Conservation (phyloP, 1,140 invertebrate genomes). For the Stratiolaelaps scimitus region DNA sequence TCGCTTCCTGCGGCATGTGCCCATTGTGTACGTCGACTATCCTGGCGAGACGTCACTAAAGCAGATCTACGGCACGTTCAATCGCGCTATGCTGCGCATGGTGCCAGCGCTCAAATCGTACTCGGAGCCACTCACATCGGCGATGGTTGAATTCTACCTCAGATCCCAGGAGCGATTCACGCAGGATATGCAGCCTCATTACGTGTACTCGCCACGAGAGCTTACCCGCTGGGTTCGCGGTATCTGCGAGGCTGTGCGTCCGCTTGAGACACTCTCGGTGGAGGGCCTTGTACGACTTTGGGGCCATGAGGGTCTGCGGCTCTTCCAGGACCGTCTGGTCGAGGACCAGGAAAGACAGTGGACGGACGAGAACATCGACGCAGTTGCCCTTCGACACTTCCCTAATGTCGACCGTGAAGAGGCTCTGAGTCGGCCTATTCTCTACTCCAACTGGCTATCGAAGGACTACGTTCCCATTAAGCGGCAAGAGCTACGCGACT, state of each 20-base stretch:
- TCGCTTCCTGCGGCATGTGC: slow-evolving; percentile 72
- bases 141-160: slow-evolving; percentile 98
- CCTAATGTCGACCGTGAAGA: slow-evolving; percentile 71
- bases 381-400: slow-evolving; percentile 88
- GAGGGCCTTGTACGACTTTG: slow-evolving; percentile 91
- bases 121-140: slow-evolving; percentile 89
- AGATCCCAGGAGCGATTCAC: slow-evolving; percentile 94
- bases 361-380: slow-evolving; percentile 97
- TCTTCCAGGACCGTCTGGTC: slow-evolving; percentile 87
- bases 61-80: slow-evolving; percentile 98
- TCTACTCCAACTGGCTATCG: slow-evolving; percentile 97
- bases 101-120: slow-evolving; percentile 77
- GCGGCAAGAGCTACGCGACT: slow-evolving; percentile 83
- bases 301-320: slow-evolving; percentile 92
- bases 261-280: slow-evolving; percentile 73
- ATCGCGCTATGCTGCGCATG: slow-evolving; percentile 85
- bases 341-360: slow-evolving; percentile 84
- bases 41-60: slow-evolving; percentile 92
- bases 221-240: slow-evolving; percentile 98
- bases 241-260: slow-evolving; percentile 91
- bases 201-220: slow-evolving; percentile 98
- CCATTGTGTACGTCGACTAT: slow-evolving; percentile 98
- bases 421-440: slow-evolving; percentile 73
- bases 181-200: slow-evolving; percentile 99
- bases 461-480: slow-evolving; percentile 97